Base-by-base conservation (phyloP, 2,888 invertebrate genomes). In the Trichogramma evanescens region DNA sequence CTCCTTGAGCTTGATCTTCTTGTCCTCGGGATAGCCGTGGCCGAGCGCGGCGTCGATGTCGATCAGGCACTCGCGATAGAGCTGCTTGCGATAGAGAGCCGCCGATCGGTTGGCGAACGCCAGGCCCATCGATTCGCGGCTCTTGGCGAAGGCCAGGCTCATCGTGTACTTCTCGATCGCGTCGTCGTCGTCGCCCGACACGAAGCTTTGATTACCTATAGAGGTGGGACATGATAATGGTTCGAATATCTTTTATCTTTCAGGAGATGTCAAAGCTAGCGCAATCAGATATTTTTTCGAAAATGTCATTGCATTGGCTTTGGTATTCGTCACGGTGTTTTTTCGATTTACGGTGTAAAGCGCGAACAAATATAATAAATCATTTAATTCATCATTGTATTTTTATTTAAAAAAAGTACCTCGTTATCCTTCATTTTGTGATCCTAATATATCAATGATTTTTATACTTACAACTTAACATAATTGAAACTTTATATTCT, bases 101-200 rank as follows among this genome's bases (percentile, higher is more conserved):
- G 78, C 78, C 4, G 78, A 78, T 13, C 78, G 71, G 67, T 77
- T 78, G n/a, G 78, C 78, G 51, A 73, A 67, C 8, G 78, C 77
- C 39, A 75, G 68, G 4, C 76, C 70, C 73, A 72, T 74, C 4
- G 73, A 67, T 57, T 75, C 70, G 5, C 72, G 65, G 9, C 67
- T 69, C 46, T 69, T 66, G 4, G 78, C 74, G 50, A 71, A 77
- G 9, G 77, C 78, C 9, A 78, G 67, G 58, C 77, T 76, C 66
- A 69, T 71, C 3, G 76, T 74, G 52, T 77, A 77, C 63, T 70
- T 71, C 56, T 76, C 73, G 45, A 77, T 75, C 7, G 78, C 78
- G 54, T 74, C 73, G 2, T 65, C 57, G 61, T 78, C 76, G 38
- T 78, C 74, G 1, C 77, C 75, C 62, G 68, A 67, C 8, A 76